phyloP scores from a whole-genome alignment of 2,888 invertebrate species.

The Andrena fulva region DNA sequence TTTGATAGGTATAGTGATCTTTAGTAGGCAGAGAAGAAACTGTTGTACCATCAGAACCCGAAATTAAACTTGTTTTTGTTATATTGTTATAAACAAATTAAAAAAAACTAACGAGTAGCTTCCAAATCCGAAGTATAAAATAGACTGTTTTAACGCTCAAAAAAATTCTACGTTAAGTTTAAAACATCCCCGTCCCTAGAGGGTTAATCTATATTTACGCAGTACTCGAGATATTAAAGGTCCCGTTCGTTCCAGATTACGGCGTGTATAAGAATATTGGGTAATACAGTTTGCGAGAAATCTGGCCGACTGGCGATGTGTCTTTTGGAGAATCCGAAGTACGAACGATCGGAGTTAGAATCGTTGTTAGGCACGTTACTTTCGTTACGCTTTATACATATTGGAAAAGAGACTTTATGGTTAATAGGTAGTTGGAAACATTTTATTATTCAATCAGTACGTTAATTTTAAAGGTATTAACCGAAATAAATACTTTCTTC shows the following conservation, averaged over 20 bases:
- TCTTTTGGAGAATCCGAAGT: conserved; percentile 72
- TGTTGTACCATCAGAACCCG: too few species aligned
- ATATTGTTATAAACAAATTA: too few species aligned
- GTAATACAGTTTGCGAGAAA: conserved; percentile 75
- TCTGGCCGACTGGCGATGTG: conserved; percentile 71
- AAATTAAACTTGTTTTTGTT: too few species aligned
- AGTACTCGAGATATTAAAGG: background rate
- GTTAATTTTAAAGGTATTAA: conserved; percentile 6
- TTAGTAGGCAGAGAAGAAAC: too few species aligned
- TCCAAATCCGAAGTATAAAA: too few species aligned
- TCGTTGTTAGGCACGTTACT: conserved; percentile 73
- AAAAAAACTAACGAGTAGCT: too few species aligned
- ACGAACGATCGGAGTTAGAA: conserved; percentile 54
- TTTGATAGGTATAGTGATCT: too few species aligned
- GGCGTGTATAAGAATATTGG: conserved; percentile 78
- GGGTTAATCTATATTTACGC: background rate
- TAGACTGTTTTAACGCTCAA: too few species aligned
- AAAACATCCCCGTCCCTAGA: too few species aligned
- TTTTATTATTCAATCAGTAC: conserved; percentile 8
- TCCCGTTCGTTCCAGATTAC: conserved; percentile 70
- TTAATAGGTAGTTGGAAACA: conserved; percentile 77
- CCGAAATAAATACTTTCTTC: conserved; percentile 47
- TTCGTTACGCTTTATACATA: conserved; percentile 71
- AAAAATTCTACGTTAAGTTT: too few species aligned
- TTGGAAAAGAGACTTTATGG: conserved; percentile 82